phyloP scores from a whole-genome alignment of 2,888 invertebrate species.

The Salticus scenicus region DNA sequence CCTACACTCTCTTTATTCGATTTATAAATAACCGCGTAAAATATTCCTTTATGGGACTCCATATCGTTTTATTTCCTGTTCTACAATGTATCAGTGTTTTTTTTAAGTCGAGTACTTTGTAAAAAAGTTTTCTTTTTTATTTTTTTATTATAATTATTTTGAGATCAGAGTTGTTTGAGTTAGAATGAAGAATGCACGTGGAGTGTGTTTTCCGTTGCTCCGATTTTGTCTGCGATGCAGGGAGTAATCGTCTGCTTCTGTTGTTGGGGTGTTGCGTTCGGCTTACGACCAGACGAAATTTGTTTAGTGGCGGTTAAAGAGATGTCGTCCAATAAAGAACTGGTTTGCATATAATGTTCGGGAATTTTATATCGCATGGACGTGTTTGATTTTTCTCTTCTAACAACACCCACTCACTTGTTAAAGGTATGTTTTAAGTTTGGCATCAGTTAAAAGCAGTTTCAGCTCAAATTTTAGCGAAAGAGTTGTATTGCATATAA shows the following conservation, averaged over 20 bases:
- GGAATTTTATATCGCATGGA: not conserved
- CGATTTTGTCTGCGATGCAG: slow-evolving; percentile 42
- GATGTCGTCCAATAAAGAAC: slow-evolving; percentile 27
- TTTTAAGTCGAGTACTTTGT: too few species aligned
- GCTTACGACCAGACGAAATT: slow-evolving; percentile 18
- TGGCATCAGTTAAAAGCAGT: not conserved
- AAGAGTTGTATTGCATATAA: too few species aligned
- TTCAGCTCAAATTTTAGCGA: too few species aligned
- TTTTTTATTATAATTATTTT: not conserved
- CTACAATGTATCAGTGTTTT: not conserved
- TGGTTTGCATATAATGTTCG: slow-evolving; percentile 25
- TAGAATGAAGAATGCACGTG: slow-evolving; percentile 61
- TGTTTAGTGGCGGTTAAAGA: slow-evolving; percentile 24
- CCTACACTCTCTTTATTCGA: slow-evolving; percentile 24
- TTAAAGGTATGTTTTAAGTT: slow-evolving; percentile 47
- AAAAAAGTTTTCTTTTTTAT: not conserved
- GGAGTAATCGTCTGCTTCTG: slow-evolving; percentile 32
- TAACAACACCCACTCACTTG: not conserved
- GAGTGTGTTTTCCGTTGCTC: slow-evolving; percentile 55
- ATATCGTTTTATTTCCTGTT: not conserved
- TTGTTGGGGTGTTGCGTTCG: slow-evolving; percentile 30
- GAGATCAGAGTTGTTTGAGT: slow-evolving; percentile 15
- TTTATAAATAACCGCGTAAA: not conserved
- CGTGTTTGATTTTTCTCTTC: slow-evolving; percentile 17
- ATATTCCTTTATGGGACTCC: too few species aligned